Percentiles rank a stretch among this genome's conserved stretches.
Evolutionary conservation across 23 tunicate species (phyloP).

Genomic region (Trididemnum nubilum): DNA sequence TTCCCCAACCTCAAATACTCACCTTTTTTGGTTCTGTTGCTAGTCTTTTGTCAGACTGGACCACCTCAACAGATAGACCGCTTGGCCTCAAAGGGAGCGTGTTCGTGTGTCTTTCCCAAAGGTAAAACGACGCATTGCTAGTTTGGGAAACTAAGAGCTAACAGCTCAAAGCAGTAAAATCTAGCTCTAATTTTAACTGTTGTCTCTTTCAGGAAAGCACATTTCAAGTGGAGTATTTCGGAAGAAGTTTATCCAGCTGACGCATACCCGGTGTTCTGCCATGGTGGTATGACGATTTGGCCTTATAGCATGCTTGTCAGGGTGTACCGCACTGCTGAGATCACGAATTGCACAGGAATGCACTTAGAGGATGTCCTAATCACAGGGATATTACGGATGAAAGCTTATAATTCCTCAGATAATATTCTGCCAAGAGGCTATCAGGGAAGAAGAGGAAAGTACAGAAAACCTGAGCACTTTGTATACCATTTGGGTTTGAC

Average conservation of each 20-base stretch:
- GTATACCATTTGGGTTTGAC: constrained; percentile 56
- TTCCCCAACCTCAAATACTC: too few relatives aligned
- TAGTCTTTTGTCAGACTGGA: too few relatives aligned
- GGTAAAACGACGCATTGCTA: too few relatives aligned
- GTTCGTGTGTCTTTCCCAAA: too few relatives aligned
- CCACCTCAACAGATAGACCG: too few relatives aligned
- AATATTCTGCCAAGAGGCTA: constrained; percentile 31
- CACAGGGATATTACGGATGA: constrained; percentile 55
- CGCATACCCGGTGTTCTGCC: constrained; percentile 61
- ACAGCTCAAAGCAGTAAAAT: too few relatives aligned
- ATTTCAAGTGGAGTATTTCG: constrained; percentile 59
- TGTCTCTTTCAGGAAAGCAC: constrained; percentile 46
- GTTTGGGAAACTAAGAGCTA: too few relatives aligned
- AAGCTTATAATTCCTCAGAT: constrained; percentile 8
- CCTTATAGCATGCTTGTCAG: constrained; percentile 15
- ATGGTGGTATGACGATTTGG: constrained; percentile 65
- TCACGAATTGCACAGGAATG: constrained; percentile 60
- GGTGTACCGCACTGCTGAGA: constrained; percentile 37
- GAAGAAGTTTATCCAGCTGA: constrained; percentile 35
- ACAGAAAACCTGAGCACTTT: constrained; percentile 16
- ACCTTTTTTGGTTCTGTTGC: too few relatives aligned
- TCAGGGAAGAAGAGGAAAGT: not conserved
- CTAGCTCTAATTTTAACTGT: too few relatives aligned
- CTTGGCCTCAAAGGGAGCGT: too few relatives aligned
- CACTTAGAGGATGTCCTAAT: constrained; percentile 70